Percentiles rank a stretch among this genome's conserved stretches.
These are phyloP conservation scores for Acronicta aceris DNA, from an alignment of 2,888 invertebrate genomes.

Conservation along the genomic window DNA sequence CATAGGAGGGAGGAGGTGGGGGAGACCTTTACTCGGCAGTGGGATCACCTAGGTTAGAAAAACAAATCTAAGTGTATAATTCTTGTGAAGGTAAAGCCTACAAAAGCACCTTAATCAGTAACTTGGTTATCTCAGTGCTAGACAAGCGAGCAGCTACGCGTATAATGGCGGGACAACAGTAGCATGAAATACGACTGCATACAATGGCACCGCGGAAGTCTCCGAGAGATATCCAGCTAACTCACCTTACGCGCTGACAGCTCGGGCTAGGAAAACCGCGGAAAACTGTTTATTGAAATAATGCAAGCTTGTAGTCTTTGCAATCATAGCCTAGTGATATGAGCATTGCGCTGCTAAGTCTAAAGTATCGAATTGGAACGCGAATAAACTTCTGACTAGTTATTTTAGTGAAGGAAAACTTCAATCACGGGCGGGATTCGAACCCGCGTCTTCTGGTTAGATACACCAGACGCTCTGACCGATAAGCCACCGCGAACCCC, in stretches of 20 bases:
- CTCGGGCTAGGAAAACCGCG: constrained; percentile 41
- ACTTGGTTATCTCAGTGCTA: constrained; percentile 17
- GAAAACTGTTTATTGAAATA: neutral
- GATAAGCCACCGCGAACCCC: too few relatives aligned
- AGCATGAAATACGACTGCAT: constrained; percentile 43
- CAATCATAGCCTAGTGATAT: too few relatives aligned
- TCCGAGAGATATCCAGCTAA: constrained; percentile 59
- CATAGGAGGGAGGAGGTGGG: too few relatives aligned
- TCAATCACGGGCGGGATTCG: too few relatives aligned
- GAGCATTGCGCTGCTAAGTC: too few relatives aligned
- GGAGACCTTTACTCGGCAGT: too few relatives aligned
- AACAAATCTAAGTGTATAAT: neutral
- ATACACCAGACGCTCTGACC: too few relatives aligned
- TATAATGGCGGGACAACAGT: constrained; percentile 48
- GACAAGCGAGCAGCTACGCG: constrained; percentile 30
- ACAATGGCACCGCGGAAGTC: constrained; percentile 64
- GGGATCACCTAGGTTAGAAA: too few relatives aligned
- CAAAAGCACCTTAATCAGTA: constrained; percentile 22
- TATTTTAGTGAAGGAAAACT: too few relatives aligned
- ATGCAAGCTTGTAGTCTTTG: neutral
- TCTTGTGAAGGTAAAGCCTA: neutral
- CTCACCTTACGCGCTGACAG: constrained; percentile 60
- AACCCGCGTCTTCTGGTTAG: too few relatives aligned
- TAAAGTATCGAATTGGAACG: too few relatives aligned
- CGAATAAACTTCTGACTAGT: too few relatives aligned